phyloP scores from a whole-genome alignment of 2,888 invertebrate species.

The Parnassius apollo region DNA sequence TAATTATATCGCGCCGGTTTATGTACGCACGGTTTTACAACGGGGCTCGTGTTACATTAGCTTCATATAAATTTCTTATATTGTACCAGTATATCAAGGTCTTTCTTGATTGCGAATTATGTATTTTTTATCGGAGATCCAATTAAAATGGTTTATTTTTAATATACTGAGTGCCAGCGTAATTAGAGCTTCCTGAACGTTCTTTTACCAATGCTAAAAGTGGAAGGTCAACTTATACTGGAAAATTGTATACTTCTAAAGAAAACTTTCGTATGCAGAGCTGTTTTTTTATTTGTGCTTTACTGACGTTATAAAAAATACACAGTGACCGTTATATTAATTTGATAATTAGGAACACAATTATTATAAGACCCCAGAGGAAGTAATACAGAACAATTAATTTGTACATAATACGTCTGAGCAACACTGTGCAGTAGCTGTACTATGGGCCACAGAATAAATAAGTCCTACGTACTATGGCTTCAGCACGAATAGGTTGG shows the following conservation, averaged over 20 bases:
- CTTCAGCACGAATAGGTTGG: no score
- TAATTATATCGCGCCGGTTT: conserved; percentile 5
- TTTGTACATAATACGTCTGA: no score
- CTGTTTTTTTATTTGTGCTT: conserved; percentile 1
- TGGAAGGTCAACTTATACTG: not conserved
- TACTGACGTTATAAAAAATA: no score
- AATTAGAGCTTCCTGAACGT: not conserved
- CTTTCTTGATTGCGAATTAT: not conserved
- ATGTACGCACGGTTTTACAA: not conserved
- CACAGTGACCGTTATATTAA: no score
- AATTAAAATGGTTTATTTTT: conserved; percentile 1
- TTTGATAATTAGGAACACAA: no score
- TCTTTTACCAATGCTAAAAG: not conserved
- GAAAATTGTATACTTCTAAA: not conserved
- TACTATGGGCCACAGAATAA: no score
- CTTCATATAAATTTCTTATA: not conserved
- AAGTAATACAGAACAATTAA: no score
- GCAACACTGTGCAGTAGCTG: no score
- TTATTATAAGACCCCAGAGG: no score
- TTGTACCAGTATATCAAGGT: not conserved
- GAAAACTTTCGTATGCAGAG: conserved; percentile 23
- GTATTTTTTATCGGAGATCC: conserved; percentile 4
- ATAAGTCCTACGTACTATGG: no score
- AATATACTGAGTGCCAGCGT: not conserved
- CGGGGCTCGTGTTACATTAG: conserved; percentile 7